phyloP scores from a whole-genome alignment of 2,888 invertebrate species.

The Mantis religiosa region DNA sequence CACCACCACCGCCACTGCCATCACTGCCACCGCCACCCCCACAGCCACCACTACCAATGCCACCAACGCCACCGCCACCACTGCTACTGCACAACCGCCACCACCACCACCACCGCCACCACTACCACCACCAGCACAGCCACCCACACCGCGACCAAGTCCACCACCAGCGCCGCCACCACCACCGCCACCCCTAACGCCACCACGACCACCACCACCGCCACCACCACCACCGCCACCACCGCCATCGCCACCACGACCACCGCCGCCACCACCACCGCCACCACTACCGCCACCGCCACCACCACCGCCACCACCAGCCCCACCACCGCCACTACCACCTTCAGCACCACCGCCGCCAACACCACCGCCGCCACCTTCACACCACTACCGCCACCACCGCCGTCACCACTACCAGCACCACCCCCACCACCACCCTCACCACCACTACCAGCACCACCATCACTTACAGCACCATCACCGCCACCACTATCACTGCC shows the following conservation, averaged over 20 bases:
- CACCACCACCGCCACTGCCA: slow-evolving; percentile 3
- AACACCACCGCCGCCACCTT: not conserved
- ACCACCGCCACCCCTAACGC: not conserved
- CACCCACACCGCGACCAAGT: no score
- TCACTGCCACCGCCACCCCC: not conserved
- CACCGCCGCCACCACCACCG: not conserved
- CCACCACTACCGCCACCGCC: not conserved
- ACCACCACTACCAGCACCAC: no score
- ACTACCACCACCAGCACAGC: not conserved
- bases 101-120: not conserved
- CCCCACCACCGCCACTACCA: not conserved
- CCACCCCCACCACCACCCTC: not conserved
- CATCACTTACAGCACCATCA: not conserved
- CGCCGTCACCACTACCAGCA: not conserved
- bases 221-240: not conserved
- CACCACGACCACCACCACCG: not conserved
- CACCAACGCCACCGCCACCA: not conserved
- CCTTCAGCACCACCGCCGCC: not conserved
- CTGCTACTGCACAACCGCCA: not conserved
- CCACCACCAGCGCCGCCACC: no score
- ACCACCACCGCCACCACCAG: not conserved
- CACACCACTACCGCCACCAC: not conserved
- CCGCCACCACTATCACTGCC: not conserved
- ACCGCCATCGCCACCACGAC: not conserved
- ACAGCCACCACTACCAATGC: not conserved